Conservation (phyloP, 2,888 invertebrate species). For the Hanleya hanleyi region DNA sequence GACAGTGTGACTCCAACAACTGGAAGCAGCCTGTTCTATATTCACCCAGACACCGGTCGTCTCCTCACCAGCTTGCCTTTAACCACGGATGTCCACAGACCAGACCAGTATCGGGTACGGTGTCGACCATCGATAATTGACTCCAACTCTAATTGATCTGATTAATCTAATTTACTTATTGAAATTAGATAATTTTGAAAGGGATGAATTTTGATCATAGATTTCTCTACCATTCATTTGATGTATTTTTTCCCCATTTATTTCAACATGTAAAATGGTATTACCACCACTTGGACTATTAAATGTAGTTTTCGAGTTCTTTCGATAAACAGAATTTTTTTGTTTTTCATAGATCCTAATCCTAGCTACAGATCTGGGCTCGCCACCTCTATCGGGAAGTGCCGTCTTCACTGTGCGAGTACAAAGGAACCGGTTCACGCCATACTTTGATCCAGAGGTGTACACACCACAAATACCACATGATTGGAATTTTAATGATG, state of each 20-base stretch:
- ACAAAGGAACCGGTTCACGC: not conserved
- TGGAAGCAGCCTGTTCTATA: conserved; percentile 45
- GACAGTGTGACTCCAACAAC: conserved; percentile 38
- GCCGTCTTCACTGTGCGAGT: not conserved
- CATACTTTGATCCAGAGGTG: not conserved
- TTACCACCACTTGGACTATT: too few species aligned
- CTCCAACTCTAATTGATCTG: not conserved
- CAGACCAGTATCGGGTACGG: conserved; percentile 44
- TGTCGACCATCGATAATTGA: not conserved
- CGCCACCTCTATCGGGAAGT: not conserved
- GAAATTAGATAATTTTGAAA: too few species aligned
- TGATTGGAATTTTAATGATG: conserved; percentile 27
- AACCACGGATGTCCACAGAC: conserved; percentile 34
- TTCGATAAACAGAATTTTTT: too few species aligned
- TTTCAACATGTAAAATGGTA: too few species aligned
- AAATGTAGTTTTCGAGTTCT: too few species aligned
- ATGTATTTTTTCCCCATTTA: too few species aligned
- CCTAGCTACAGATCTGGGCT: conserved; percentile 42
- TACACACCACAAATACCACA: conserved; percentile 35
- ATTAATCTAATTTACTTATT: too few species aligned
- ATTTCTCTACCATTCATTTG: too few species aligned
- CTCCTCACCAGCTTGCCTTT: conserved; percentile 44
- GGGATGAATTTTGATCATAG: too few species aligned
- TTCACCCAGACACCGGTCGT: conserved; percentile 47
- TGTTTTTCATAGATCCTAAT: conserved; percentile 48